Conservation (phyloP, 92 coral and sea anemone species). For the Actinostola sp. region DNA sequence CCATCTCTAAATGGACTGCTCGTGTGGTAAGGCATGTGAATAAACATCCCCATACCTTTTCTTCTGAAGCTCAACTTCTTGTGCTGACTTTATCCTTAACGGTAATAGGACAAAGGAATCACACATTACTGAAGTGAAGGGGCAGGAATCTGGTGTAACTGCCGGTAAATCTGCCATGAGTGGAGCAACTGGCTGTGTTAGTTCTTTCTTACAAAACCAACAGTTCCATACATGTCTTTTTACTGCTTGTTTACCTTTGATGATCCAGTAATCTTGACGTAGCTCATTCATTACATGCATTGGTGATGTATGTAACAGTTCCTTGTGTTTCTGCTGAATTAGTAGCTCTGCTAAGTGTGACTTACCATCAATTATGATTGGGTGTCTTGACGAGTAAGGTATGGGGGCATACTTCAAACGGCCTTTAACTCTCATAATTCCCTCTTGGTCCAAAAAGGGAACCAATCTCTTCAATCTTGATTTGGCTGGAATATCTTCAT, state of each 20-base stretch:
- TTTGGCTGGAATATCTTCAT: conserved; percentile 20
- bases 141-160: not conserved
- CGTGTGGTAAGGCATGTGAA: conserved; percentile 9
- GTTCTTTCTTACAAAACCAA: conserved; percentile 40
- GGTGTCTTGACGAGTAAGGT: conserved; percentile 48
- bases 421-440: conserved; percentile 55
- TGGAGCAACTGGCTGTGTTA: conserved; percentile 48
- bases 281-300: conserved; percentile 53
- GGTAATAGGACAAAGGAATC: conserved; percentile 4
- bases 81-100: conserved; percentile 1
- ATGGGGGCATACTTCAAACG: conserved; percentile 50
- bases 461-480: conserved; percentile 22
- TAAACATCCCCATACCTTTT: conserved; percentile 7
- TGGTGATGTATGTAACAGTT: conserved; percentile 39
- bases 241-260: conserved; percentile 29
- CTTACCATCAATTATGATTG: conserved; percentile 39
- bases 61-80: not conserved
- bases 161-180: conserved; percentile 52
- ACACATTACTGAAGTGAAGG: conserved; percentile 11
- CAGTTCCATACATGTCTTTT: conserved; percentile 22
- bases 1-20: conserved; percentile 5
- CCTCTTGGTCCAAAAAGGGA: conserved; percentile 48
- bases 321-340: conserved; percentile 36
- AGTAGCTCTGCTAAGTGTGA: conserved; percentile 36
- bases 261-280: conserved; percentile 57